Evolutionary conservation across 1,140 invertebrate species (phyloP), one percentile per base, ranked within the genome.

Genomic region (Papilio xuthus): DNA sequence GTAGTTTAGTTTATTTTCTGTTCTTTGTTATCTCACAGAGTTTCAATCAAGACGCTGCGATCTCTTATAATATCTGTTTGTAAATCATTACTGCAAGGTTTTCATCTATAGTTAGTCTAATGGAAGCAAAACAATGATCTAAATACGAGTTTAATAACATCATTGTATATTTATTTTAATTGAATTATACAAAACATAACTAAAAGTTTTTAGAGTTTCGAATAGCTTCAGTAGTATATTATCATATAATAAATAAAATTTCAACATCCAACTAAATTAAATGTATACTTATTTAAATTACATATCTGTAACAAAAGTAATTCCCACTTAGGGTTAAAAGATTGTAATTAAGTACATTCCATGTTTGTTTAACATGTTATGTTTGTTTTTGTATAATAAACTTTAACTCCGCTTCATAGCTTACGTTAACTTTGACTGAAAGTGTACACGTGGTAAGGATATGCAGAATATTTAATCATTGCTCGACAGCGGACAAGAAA

Each of bases 391-490:
- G 53, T 56, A 56, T 1, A 56, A 23, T 20, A 53, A n/a, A 53
- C 18, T 53, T 53, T n/a, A n/a, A 53, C n/a, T 53, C 50, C 4
- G 50, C 0, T 53, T 12, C 12, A 18, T 18, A 53, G 18, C 15
- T 53, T 53, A 18, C 56, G 10, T 60, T 56, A 56, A 28, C 60
- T 28, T 67, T 15, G 26, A 28, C 60, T 67, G 28, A 56, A 23
- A 67, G 60, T 67, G 20, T 60, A 15, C 12, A 32, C 13, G 26
- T 20, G 60, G 56, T 28, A 26, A 28, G 23, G 23, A 28, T 53
- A 67, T 67, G 60, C 60, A 28, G 26, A 67, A 67, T 67, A 67
- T 67, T 67, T 67, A 67, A 67, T 67, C 60, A 67, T 67, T 26
- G 26, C 60, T 67, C 26, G 60, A 67, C 60, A 28, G 60, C 26